Base-by-base conservation (phyloP, 92 coral and sea anemone genomes). In the Meandrina meandrites region DNA sequence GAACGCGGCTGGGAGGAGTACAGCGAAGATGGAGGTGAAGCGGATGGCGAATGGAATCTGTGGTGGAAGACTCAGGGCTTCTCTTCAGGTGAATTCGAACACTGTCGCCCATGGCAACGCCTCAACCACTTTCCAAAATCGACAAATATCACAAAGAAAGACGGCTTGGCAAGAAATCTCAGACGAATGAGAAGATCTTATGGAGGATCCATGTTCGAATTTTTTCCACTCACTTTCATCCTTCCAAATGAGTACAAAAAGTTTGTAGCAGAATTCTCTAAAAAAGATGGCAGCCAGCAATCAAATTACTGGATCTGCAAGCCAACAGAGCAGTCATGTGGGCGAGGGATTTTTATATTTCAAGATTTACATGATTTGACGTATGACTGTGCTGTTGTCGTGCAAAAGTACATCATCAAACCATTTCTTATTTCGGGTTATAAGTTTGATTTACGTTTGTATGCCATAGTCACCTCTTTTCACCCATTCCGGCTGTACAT, bases 51-150 rank as follows among this genome's bases (percentile, higher is more conserved):
- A 15, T 94, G 98, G 98, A 94, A 93, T 77, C 74, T 94, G 40
- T 94, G 98, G 98, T 94, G 98, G 98, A 94, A 93, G 79, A 86
- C 91, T 35, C 94, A 90, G 12, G 98, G 98, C 24, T 94, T 94
- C 73, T 91, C 96, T 30, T 84, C 93, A 18, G 75, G 93, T 71
- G 98, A 94, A 81, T 93, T 87, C 81, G 96, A 94, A 88, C 84
- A 84, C 12, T 94, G 96, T 82, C 90, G 90, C 47, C 98, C 98
- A 11, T 94, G 98, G 98, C 98, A 94, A 88, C 98, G 98, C 37
- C 86, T 94, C 16, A 94, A 94, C 72, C 98, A 94, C 90, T 94
- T 94, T 69, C 96, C 98, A 6, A 94, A 94, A 86, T 90, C 98
- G 47, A 83, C 90, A 28, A 82, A 86, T 54, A 93, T 94, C 78